A percentile compares a stretch with the other conserved stretches of the same genome.
Evolutionary conservation across 2,888 invertebrate species (phyloP).

Genomic region (Athripsodes cinereus): DNA sequence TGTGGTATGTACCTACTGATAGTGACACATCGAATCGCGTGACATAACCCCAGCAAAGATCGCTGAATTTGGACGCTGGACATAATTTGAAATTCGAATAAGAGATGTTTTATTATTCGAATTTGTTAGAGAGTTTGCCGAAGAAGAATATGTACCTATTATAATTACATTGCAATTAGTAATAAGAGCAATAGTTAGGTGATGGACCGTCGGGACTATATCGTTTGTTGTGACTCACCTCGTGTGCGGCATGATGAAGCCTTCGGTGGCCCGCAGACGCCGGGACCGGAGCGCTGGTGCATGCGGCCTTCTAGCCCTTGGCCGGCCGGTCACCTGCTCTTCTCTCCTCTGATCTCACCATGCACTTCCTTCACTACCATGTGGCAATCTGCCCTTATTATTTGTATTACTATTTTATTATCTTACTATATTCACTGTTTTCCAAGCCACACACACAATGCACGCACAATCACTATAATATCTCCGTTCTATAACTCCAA

Average conservation of each 20-base stretch:
- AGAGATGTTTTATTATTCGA: too few species aligned
- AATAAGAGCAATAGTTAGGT: too few species aligned
- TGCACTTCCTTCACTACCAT: conserved; percentile 6
- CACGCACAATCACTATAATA: background rate
- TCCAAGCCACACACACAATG: background rate
- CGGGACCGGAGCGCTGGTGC: conserved; percentile 16
- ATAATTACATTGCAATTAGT: too few species aligned
- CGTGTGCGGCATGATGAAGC: background rate
- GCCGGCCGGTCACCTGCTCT: conserved; percentile 12
- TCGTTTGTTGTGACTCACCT: background rate
- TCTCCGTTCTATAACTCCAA: background rate
- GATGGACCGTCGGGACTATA: background rate
- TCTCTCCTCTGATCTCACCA: conserved; percentile 9
- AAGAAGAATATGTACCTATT: too few species aligned
- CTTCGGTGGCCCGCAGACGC: conserved; percentile 3
- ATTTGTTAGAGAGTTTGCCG: too few species aligned
- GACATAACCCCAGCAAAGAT: too few species aligned
- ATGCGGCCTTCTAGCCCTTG: conserved; percentile 18
- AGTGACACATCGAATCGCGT: too few species aligned
- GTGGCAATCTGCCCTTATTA: conserved; percentile 3
- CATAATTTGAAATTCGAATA: too few species aligned
- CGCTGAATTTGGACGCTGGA: too few species aligned
- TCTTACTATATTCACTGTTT: background rate
- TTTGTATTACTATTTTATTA: background rate
- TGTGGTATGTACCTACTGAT: too few species aligned